Conservation (phyloP, 2,888 invertebrate genomes). For the Netelia inedita region DNA sequence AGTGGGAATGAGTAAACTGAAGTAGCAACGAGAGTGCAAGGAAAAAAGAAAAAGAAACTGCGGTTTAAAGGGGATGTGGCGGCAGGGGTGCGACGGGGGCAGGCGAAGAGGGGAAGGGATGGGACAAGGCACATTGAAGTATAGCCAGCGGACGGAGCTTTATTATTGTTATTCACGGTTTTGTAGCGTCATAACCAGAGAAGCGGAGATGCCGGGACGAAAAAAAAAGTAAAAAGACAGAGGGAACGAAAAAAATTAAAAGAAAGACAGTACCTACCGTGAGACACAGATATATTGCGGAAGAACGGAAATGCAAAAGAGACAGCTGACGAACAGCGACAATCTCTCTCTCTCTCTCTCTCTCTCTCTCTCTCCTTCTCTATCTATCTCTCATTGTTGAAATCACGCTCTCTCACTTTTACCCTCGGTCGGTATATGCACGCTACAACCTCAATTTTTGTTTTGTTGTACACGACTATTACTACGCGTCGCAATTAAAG, state of each 20-base stretch:
- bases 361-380: background rate
- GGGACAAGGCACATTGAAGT: constrained; percentile 44
- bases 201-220: constrained; percentile 52
- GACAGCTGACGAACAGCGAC: constrained; percentile 60
- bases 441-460: constrained; percentile 53
- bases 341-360: constrained; percentile 33
- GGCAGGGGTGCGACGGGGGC: constrained; percentile 21
- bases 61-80: constrained; percentile 12
- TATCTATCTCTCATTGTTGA: background rate
- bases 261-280: background rate
- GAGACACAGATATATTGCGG: constrained; percentile 38
- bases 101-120: constrained; percentile 17
- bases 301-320: constrained; percentile 48
- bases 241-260: constrained; percentile 15
- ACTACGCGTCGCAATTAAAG: constrained; percentile 54
- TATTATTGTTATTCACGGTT: constrained; percentile 68
- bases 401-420: background rate
- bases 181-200: constrained; percentile 67
- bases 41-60: constrained; percentile 32
- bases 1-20: constrained; percentile 48
- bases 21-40: constrained; percentile 44
- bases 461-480: constrained; percentile 55
- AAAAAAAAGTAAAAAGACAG: constrained; percentile 8
- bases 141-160: constrained; percentile 53
- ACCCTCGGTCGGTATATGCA: background rate